Percentiles rank a stretch among this genome's conserved stretches.
phyloP scores from a whole-genome alignment of 2,888 invertebrate species.

The Polylopha cassiicola region DNA sequence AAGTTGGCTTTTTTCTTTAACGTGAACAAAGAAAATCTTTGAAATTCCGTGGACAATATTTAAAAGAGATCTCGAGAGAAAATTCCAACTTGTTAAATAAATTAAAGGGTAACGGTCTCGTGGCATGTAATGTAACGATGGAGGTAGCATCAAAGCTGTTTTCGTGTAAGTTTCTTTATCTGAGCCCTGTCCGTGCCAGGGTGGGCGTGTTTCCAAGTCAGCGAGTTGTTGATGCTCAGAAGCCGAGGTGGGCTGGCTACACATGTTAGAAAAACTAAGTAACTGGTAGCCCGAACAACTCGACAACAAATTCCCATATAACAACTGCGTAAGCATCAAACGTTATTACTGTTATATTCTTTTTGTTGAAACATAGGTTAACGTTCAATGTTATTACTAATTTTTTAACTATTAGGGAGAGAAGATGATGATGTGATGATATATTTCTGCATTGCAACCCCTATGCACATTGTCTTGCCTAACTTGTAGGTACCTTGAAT shows the following conservation, averaged over 20 bases:
- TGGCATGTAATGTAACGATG: conserved; percentile 1
- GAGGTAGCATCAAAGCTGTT: conserved; percentile 16
- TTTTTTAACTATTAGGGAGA: no score
- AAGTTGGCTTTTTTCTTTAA: conserved; percentile 6
- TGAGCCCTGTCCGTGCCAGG: conserved; percentile 13
- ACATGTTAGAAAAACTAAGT: conserved; percentile 1
- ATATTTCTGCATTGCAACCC: no score
- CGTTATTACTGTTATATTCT: no score
- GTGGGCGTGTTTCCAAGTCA: conserved; percentile 12
- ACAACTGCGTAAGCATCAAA: no score
- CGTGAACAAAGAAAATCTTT: conserved; percentile 10
- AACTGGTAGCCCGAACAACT: not conserved
- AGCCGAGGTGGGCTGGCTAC: conserved; percentile 14
- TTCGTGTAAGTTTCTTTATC: conserved; percentile 22
- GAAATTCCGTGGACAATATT: not conserved
- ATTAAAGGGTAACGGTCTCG: conserved; percentile 3
- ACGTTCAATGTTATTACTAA: no score
- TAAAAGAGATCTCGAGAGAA: not conserved
- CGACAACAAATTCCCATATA: no score
- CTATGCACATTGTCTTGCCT: no score
- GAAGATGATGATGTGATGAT: no score
- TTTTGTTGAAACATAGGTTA: no score
- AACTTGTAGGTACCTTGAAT: no score
- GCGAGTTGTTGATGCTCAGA: conserved; percentile 6
- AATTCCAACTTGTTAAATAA: conserved; percentile 3